phyloP scores from a whole-genome alignment of 2,888 invertebrate species.

The Dolomedes plantarius region DNA sequence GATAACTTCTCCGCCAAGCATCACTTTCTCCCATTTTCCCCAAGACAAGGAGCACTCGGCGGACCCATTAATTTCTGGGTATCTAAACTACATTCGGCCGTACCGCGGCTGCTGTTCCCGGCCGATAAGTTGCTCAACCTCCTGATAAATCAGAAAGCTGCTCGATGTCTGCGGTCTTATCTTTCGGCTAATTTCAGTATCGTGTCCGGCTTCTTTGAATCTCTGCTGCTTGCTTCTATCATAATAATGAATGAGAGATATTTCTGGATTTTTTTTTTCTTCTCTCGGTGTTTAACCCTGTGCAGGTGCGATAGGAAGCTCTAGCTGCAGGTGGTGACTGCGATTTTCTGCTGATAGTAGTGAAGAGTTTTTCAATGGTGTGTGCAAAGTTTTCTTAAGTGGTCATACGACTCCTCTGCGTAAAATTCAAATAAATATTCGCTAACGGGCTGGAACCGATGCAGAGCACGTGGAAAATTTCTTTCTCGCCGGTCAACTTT shows the following conservation, averaged over 20 bases:
- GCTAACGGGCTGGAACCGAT: too few relatives aligned
- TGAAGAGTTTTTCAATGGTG: neutral
- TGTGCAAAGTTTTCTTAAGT: too few relatives aligned
- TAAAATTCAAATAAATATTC: too few relatives aligned
- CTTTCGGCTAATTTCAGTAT: slow-evolving; percentile 8
- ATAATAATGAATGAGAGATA: neutral
- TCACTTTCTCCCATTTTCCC: slow-evolving; percentile 20
- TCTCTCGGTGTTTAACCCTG: neutral
- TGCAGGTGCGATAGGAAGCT: neutral
- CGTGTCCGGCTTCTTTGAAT: slow-evolving; percentile 6
- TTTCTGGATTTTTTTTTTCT: neutral
- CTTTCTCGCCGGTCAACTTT: too few relatives aligned
- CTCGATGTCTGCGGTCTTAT: neutral
- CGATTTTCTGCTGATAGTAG: neutral
- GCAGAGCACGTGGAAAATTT: too few relatives aligned
- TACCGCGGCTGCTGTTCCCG: neutral
- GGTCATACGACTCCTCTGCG: too few relatives aligned
- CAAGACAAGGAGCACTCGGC: slow-evolving; percentile 21
- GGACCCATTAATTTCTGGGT: slow-evolving; percentile 41
- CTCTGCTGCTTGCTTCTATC: neutral
- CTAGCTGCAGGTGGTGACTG: neutral
- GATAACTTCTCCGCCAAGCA: too few relatives aligned
- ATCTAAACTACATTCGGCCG: slow-evolving; percentile 11
- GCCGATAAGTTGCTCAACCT: neutral
- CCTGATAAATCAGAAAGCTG: neutral